These are phyloP conservation scores for Drosophila robusta DNA, from an alignment of 2,888 invertebrate species.

Conservation along the genomic window DNA sequence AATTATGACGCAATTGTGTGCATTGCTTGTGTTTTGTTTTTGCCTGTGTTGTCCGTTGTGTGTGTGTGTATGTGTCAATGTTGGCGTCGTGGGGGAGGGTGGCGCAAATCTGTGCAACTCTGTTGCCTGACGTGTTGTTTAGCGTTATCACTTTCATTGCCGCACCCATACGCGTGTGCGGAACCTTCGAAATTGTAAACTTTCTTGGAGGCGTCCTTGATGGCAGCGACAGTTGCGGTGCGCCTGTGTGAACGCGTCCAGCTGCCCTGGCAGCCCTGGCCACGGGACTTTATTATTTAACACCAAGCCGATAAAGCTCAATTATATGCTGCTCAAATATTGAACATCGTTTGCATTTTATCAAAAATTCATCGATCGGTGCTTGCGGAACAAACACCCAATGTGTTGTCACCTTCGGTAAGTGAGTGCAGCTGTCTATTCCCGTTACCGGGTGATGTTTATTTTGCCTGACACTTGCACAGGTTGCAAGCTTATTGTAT, in stretches of 20 bases:
- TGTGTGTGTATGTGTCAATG: not conserved
- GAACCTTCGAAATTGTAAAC: conserved; percentile 7
- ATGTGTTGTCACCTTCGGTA: conserved; percentile 15
- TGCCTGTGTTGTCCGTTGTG: too few species aligned
- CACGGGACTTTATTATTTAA: conserved; percentile 26
- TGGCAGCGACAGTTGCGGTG: not conserved
- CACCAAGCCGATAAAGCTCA: not conserved
- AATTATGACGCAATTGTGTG: conserved; percentile 17
- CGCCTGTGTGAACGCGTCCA: conserved; percentile 42
- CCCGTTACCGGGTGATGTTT: conserved; percentile 21
- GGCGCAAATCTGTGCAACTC: conserved; percentile 34
- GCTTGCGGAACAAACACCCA: conserved; percentile 1
- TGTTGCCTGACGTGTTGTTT: conserved; percentile 23
- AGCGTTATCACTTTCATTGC: conserved; percentile 21
- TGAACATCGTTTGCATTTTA: conserved; percentile 24
- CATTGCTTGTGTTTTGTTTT: not conserved
- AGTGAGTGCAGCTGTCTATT: conserved; percentile 39
- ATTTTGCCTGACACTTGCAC: conserved; percentile 8
- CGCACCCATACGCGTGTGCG: not conserved
- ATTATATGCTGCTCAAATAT: conserved; percentile 36
- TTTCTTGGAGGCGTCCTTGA: conserved; percentile 20
- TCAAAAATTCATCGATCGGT: conserved; percentile 32
- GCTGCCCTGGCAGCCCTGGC: conserved; percentile 32
- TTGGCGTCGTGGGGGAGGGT: not conserved
- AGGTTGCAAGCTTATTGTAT: conserved; percentile 13